Evolutionary conservation across 2,797 vertebrate species (phyloP).

Genomic region (Tokudaia tokunoshimensis): DNA sequence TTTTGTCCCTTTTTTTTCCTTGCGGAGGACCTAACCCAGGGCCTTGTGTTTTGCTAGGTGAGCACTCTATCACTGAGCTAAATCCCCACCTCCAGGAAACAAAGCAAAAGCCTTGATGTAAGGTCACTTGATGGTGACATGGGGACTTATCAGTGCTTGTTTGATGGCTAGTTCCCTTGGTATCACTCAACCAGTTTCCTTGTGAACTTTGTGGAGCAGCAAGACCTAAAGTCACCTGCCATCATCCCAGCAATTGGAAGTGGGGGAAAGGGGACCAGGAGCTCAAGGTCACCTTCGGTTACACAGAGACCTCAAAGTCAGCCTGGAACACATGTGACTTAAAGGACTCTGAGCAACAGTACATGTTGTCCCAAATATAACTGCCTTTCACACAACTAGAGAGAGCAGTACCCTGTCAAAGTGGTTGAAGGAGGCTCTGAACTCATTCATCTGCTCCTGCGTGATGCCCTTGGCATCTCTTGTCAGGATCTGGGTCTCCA

Average conservation of each 20-base stretch:
- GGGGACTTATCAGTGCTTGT: not conserved
- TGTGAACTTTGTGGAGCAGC: not conserved
- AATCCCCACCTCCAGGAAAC: not conserved
- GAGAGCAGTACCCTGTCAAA: slow-evolving; percentile 95
- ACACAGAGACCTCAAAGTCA: not conserved
- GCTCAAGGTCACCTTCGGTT: not conserved
- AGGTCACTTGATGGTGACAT: not conserved
- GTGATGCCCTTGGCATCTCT: slow-evolving; percentile 99
- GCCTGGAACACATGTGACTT: not conserved
- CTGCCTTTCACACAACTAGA: not conserved
- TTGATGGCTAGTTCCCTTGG: not conserved
- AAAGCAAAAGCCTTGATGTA: not conserved
- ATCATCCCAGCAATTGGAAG: not conserved
- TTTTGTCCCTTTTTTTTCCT: not conserved
- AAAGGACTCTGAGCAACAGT: not conserved
- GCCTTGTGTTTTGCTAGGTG: not conserved
- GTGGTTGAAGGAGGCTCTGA: slow-evolving; percentile 98
- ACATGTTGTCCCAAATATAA: not conserved
- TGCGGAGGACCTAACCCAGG: not conserved
- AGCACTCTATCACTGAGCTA: not conserved
- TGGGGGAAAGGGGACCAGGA: not conserved
- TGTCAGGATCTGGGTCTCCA: slow-evolving; percentile 98
- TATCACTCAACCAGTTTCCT: not conserved
- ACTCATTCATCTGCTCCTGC: slow-evolving; percentile 98
- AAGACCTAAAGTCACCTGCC: not conserved